These are phyloP conservation scores for Microctenopoma lineatum DNA, from an alignment of 2,797 vertebrate species.

Conservation along the genomic window DNA sequence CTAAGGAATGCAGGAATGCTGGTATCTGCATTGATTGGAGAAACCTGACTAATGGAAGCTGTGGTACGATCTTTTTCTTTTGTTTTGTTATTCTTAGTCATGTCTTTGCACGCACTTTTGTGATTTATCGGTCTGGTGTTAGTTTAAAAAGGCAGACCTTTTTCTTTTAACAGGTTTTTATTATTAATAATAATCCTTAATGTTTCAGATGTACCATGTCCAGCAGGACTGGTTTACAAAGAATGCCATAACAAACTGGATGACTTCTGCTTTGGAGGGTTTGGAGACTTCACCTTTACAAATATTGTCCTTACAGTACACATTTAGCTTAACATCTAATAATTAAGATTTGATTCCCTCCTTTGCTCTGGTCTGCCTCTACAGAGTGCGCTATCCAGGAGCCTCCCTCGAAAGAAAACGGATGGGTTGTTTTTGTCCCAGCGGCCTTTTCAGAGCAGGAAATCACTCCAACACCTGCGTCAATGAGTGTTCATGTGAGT, in stretches of 20 bases:
- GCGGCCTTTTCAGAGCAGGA: constrained; percentile 45
- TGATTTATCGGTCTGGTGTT: not conserved
- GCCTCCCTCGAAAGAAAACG: not conserved
- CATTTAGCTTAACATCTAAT: not conserved
- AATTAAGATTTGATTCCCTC: not conserved
- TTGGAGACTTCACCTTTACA: constrained; percentile 31
- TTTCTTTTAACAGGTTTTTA: not conserved
- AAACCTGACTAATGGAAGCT: constrained; percentile 68
- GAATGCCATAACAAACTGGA: constrained; percentile 63
- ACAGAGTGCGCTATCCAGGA: constrained; percentile 40
- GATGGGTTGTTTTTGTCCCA: constrained; percentile 79
- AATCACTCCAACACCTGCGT: constrained; percentile 70
- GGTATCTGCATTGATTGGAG: constrained; percentile 78
- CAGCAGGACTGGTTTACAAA: constrained; percentile 61
- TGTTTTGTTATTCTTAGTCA: not conserved
- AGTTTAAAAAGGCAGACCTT: not conserved
- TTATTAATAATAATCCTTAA: not conserved
- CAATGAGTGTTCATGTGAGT: constrained; percentile 73
- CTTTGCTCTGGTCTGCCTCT: not conserved
- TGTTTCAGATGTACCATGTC: constrained; percentile 68
- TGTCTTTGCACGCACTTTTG: not conserved
- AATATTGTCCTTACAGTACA: not conserved
- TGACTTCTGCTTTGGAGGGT: constrained; percentile 76
- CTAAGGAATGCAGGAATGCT: constrained; percentile 61
- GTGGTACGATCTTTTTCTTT: constrained; percentile 61